Conservation (phyloP, 2,888 invertebrate species). For the Perizoma affinitatum region DNA sequence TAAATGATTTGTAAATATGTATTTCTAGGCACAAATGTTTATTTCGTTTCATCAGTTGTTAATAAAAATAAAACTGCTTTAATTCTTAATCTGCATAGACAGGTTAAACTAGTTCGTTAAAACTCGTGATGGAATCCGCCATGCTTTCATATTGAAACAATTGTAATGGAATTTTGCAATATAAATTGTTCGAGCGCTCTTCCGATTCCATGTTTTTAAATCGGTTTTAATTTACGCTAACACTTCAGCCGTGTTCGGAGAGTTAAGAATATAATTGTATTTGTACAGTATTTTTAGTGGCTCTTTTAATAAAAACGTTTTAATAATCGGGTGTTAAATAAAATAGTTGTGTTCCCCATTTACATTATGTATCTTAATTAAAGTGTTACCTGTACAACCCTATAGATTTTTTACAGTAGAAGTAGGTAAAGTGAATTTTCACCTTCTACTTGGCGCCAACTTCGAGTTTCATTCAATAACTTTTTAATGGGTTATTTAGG, state of each 20-base stretch:
- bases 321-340: no score
- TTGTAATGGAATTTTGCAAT: constrained; percentile 37
- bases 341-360: no score
- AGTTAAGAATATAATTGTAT: no score
- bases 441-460: constrained; percentile 21
- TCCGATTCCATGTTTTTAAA: constrained; percentile 25
- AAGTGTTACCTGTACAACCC: background rate
- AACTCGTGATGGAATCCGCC: constrained; percentile 19
- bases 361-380: no score
- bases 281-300: no score
- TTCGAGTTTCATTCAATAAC: constrained; percentile 56
- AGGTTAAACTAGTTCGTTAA: constrained; percentile 6
- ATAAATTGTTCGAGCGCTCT: constrained; percentile 30
- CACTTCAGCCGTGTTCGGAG: constrained; percentile 10
- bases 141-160: constrained; percentile 27
- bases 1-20: constrained; percentile 23
- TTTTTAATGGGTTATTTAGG: constrained; percentile 52
- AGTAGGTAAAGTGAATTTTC: constrained; percentile 6
- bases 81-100: no score
- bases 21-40: constrained; percentile 12
- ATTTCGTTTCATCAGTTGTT: constrained; percentile 6
- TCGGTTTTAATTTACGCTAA: constrained; percentile 22
- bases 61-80: constrained; percentile 9
- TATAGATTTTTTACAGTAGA: constrained; percentile 6
- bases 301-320: no score